Evolutionary conservation across 2,113 vertebrate genomes (phyloP).

Genomic region (Sylvietta virens): DNA sequence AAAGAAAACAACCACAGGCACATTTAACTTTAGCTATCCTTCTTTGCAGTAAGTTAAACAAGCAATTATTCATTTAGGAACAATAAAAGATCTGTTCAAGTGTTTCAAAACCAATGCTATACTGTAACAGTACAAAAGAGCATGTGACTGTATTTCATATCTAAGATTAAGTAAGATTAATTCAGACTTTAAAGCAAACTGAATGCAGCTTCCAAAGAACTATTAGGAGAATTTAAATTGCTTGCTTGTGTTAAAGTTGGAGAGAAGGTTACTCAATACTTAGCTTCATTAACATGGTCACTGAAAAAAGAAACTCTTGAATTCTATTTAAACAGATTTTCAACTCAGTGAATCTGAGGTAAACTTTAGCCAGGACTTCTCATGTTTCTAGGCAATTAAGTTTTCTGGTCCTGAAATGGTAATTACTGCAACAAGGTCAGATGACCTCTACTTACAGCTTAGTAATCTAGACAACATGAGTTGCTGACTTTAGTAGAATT

Average conservation of each 20-base stretch:
- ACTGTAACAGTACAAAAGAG: neutral
- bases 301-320: neutral
- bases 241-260: neutral
- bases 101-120: neutral
- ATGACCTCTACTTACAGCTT: neutral
- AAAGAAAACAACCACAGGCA: neutral
- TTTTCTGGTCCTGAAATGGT: neutral
- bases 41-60: neutral
- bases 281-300: neutral
- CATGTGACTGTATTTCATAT: neutral
- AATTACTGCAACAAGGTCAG: neutral
- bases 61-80: neutral
- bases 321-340: neutral
- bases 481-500: neutral
- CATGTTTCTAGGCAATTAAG: neutral
- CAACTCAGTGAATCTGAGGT: neutral
- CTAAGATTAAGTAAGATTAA: slow-evolving; percentile 4
- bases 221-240: neutral
- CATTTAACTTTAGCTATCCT: neutral
- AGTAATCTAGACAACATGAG: neutral
- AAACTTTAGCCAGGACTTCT: neutral
- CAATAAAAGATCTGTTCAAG: neutral
- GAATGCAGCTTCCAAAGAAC: neutral
- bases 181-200: neutral
- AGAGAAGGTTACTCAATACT: neutral